Evolutionary conservation across 2,888 invertebrate species (phyloP).

Genomic region (Piscicola geometra): DNA sequence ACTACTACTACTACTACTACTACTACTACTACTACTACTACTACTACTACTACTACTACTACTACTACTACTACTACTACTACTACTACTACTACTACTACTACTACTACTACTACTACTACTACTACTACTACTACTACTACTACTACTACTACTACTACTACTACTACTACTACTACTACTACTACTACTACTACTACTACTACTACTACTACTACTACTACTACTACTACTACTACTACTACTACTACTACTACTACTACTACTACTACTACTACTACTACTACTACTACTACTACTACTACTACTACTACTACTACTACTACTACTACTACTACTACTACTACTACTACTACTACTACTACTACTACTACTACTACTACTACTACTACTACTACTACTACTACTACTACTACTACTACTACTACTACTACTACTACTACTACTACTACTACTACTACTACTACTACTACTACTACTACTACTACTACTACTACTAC

Average conservation of each 20-base stretch:
- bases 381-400: slow-evolving; percentile 37
- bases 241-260: slow-evolving; percentile 36
- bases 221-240: slow-evolving; percentile 34
- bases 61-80: slow-evolving; percentile 25
- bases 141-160: slow-evolving; percentile 25
- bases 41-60: slow-evolving; percentile 17
- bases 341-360: slow-evolving; percentile 37
- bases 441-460: slow-evolving; percentile 37
- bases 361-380: slow-evolving; percentile 37
- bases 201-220: slow-evolving; percentile 42
- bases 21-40: slow-evolving; percentile 23
- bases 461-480: slow-evolving; percentile 40
- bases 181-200: slow-evolving; percentile 25
- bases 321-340: slow-evolving; percentile 37
- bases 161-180: slow-evolving; percentile 25
- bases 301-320: slow-evolving; percentile 37
- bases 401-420: slow-evolving; percentile 37
- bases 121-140: slow-evolving; percentile 25
- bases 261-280: slow-evolving; percentile 36
- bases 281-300: slow-evolving; percentile 37
- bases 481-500: slow-evolving; percentile 38
- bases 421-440: slow-evolving; percentile 37
- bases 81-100: slow-evolving; percentile 25
- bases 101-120: slow-evolving; percentile 25
- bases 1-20: slow-evolving; percentile 25